These are phyloP conservation scores for Cerastis rubricosa DNA, from an alignment of 2,888 invertebrate genomes.

Conservation along the genomic window DNA sequence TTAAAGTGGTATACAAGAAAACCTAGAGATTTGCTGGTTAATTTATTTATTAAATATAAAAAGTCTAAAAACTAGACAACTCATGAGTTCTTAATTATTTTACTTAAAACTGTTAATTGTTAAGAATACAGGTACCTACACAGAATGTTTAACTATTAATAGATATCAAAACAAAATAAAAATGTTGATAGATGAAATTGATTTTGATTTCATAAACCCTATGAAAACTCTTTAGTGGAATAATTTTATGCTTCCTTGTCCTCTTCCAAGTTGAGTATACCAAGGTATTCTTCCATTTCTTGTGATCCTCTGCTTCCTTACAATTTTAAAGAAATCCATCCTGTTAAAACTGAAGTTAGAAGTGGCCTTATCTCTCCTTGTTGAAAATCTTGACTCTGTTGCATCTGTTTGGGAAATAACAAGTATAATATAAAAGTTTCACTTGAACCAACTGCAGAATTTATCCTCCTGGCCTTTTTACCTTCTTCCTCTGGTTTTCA, in stretches of 20 bases:
- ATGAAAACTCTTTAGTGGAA: neutral
- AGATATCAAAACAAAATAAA: neutral
- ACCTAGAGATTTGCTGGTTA: neutral
- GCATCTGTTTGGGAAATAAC: neutral
- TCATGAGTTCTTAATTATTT: neutral
- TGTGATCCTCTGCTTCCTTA: neutral
- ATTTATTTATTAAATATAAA: neutral
- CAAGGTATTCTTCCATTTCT: neutral
- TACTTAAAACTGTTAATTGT: neutral
- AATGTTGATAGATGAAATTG: neutral
- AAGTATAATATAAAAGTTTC: too few relatives aligned
- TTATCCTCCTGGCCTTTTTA: too few relatives aligned
- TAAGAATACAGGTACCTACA: too few relatives aligned
- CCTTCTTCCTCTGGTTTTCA: too few relatives aligned
- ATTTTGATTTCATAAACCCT: neutral
- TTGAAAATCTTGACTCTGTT: neutral
- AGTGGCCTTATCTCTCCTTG: neutral
- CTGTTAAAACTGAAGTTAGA: neutral
- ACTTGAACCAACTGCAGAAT: too few relatives aligned
- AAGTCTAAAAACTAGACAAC: neutral
- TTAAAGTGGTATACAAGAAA: neutral
- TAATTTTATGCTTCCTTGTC: neutral
- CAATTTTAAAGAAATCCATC: neutral
- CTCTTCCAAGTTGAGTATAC: neutral
- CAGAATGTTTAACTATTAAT: neutral